phyloP scores from a whole-genome alignment of 2,888 invertebrate species.

The Aleiodes testaceus region DNA sequence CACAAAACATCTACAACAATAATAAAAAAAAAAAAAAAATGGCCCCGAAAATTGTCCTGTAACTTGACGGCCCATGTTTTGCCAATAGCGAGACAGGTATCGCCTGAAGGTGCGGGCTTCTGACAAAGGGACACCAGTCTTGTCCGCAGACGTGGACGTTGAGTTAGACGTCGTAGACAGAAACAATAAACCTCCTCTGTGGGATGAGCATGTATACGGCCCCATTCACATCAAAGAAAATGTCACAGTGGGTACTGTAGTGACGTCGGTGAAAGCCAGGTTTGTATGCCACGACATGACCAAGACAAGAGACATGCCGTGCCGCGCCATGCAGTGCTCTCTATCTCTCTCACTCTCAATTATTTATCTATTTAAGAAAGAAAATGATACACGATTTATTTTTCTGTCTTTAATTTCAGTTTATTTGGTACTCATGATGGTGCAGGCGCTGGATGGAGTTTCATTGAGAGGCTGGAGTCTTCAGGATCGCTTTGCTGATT shows the following conservation, averaged over 20 bases:
- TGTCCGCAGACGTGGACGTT: slow-evolving; percentile 96
- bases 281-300: slow-evolving; percentile 80
- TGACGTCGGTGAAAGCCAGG: slow-evolving; percentile 99
- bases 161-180: slow-evolving; percentile 98
- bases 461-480: no score
- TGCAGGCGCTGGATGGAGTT: no score
- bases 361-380: slow-evolving; percentile 51
- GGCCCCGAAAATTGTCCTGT: slow-evolving; percentile 73
- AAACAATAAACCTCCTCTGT: slow-evolving; percentile 98
- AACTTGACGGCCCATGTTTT: slow-evolving; percentile 80
- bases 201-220: slow-evolving; percentile 96
- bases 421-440: slow-evolving; percentile 8
- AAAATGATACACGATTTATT: slow-evolving; percentile 43
- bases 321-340: slow-evolving; percentile 67
- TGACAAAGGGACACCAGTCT: slow-evolving; percentile 94
- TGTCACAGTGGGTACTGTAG: slow-evolving; percentile 99
- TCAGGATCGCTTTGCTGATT: no score
- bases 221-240: slow-evolving; percentile 99
- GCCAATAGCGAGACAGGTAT: slow-evolving; percentile 94
- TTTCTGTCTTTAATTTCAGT: slow-evolving; percentile 42
- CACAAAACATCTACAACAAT: slow-evolving; percentile 57
- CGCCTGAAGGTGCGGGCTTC: slow-evolving; percentile 96
- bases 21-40: slow-evolving; percentile 51
- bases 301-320: slow-evolving; percentile 69
- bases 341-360: slow-evolving; percentile 47